These are phyloP conservation scores for Malurus elegans DNA, from an alignment of 2,113 vertebrate genomes.

Conservation along the genomic window DNA sequence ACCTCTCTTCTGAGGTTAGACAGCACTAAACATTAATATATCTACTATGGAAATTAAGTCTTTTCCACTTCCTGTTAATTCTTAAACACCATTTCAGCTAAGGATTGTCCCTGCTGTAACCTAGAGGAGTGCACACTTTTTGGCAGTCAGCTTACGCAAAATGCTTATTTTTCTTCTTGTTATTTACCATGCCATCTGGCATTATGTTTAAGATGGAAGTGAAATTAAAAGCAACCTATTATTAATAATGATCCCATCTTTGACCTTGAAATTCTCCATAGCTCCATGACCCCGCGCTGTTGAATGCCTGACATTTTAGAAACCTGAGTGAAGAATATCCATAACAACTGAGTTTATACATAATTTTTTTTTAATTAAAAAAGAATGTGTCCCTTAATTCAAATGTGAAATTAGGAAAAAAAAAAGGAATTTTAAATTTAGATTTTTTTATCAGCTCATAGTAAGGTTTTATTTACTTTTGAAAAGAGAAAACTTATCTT, in stretches of 20 bases:
- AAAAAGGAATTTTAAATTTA: background rate
- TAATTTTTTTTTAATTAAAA: background rate
- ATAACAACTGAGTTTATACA: background rate
- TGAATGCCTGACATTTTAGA: background rate
- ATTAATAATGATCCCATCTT: background rate
- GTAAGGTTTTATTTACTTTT: background rate
- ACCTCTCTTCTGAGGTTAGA: background rate
- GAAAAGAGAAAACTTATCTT: background rate
- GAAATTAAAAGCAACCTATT: slow-evolving; percentile 17
- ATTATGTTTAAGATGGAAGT: slow-evolving; percentile 11
- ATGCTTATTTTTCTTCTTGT: slow-evolving; percentile 8
- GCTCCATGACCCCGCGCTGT: background rate
- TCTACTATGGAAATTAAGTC: background rate
- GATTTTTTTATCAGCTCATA: background rate
- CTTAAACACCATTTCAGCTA: background rate
- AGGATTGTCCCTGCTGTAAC: slow-evolving; percentile 1
- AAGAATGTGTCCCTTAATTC: background rate
- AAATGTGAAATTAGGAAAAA: background rate
- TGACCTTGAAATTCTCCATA: background rate
- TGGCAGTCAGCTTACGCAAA: slow-evolving; percentile 1
- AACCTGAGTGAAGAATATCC: background rate
- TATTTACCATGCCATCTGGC: slow-evolving; percentile 43
- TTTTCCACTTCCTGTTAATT: background rate
- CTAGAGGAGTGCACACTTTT: background rate
- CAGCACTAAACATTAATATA: background rate